Evolutionary conservation across 1,140 invertebrate genomes (phyloP), one percentile per base, ranked within the genome.

Genomic region (Luehdorfia chinensis): DNA sequence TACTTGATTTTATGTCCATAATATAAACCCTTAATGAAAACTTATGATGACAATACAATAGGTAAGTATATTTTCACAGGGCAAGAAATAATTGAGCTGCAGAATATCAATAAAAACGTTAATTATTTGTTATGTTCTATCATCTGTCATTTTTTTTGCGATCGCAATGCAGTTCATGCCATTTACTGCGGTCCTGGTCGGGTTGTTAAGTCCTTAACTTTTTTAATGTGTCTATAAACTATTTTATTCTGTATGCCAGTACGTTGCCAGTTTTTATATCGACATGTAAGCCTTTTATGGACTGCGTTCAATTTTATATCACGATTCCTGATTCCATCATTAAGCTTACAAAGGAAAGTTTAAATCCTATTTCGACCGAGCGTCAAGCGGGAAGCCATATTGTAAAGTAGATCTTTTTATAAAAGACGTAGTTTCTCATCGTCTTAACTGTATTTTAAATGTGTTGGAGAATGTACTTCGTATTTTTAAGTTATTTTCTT

Each of bases 301-400:
- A 21, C 18, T 36, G 18, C 18, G 9, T 36, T 36, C 33, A 16
- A 36, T 36, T 36, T 36, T 19, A 36, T 36, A 36, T 36, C 33
- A 19, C 32, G 32, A 34, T 9, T 16, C 34, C 11, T 37, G 34
- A 37, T 37, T 37, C 34, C 34, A 37, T 37, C 34, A 37, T 37
- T 37, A 37, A 37, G 18, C 34, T 37, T 37, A 37, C 34, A 37
- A 37, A 37, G 34, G 34, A 37, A 37, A 21, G 18, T 37, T 37
- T 37, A 37, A 37, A 37, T 37, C 34, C 18, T 37, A 37, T 37
- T 37, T 21, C 34, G 18, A 37, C 18, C 18, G 21, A 37, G 21
- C 18, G 21, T 37, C 18, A 9, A 37, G 1, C 15, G 34, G 11
- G 33, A 37, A 37, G 34, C 34, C 18, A 21, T 37, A 37, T 37